Percentiles rank a stretch among this genome's conserved stretches.
phyloP scores from a whole-genome alignment of 2,113 vertebrate genomes.

The Dicaeum eximium region DNA sequence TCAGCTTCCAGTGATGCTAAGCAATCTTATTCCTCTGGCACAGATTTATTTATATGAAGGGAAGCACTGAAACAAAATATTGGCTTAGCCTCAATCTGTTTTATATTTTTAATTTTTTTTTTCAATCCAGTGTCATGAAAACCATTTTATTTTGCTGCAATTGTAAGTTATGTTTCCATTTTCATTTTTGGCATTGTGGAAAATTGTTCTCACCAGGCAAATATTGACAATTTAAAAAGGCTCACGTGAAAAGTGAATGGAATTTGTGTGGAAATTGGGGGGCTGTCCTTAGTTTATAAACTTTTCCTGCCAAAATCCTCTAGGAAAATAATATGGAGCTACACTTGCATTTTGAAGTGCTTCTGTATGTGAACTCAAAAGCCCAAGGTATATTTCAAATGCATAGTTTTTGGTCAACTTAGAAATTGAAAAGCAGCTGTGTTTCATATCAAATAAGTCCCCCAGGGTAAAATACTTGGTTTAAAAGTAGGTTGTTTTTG shows the following conservation, averaged over 20 bases:
- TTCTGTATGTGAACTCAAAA: neutral
- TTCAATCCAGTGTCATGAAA: neutral
- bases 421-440: neutral
- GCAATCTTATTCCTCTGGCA: conserved; percentile 16
- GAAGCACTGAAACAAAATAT: conserved; percentile 11
- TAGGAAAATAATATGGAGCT: neutral
- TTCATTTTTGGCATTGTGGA: neutral
- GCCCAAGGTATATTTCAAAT: neutral
- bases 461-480: neutral
- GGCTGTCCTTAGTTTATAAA: neutral
- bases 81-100: neutral
- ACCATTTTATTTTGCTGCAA: neutral
- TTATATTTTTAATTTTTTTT: neutral
- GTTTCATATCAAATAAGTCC: neutral
- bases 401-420: neutral
- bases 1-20: conserved; percentile 21
- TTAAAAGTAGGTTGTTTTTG: conserved; percentile 20
- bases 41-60: conserved; percentile 29
- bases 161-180: neutral
- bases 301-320: neutral
- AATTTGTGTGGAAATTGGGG: neutral
- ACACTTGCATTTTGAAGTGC: neutral
- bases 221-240: neutral
- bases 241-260: neutral
- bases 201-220: neutral